Base-by-base conservation (phyloP, 2,888 invertebrate genomes). In the Diarsia brunnea region DNA sequence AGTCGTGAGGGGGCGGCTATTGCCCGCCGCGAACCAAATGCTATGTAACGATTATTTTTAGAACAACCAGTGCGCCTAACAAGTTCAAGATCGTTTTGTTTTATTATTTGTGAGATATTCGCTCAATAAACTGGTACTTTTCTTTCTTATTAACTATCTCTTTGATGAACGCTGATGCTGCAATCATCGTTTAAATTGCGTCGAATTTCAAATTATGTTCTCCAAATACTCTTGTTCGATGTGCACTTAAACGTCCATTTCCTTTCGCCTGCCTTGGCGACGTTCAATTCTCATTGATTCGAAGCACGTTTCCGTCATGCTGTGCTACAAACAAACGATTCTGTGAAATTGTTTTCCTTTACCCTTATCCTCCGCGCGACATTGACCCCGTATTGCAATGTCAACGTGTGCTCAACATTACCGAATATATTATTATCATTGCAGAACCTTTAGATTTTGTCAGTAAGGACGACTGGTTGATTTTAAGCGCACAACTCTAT, bases 341-440 rank as follows among this genome's bases (percentile, higher is more conserved):
- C 89, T 88, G 91, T 92, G 90, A 92, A 93, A 92, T 92, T 89
- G 89, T 93, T 94, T 94, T 93, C 92, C 92, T 91, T 88, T 85
- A 84, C 85, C 75, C 69, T 84, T 90, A 91, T 90, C 91, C 90
- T 91, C 86, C 55, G 82, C 84, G 70, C 72, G 94, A 91, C 95
- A 95, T 94, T 95, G 95, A 95, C 95, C 94, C 86, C 92, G 79
- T 93, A 92, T 88, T 87, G 87, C 95, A 95, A 95, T 94, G 95
- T 88, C 93, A 90, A 89, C 91, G 78, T 89, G 90, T 90, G 86
- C 82, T 73, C 86, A 85, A 85, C 85, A 81, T 87, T 86, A 84
- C 89, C 87, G 85, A 90, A 90, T 89, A 84, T 85, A 86, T 85
- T 79, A 86, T 88, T 89, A 86, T 85, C 80, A 86, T 88, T 89